These are phyloP conservation scores for Mungos mungo DNA, from an alignment of 2,113 vertebrate genomes.

Conservation along the genomic window DNA sequence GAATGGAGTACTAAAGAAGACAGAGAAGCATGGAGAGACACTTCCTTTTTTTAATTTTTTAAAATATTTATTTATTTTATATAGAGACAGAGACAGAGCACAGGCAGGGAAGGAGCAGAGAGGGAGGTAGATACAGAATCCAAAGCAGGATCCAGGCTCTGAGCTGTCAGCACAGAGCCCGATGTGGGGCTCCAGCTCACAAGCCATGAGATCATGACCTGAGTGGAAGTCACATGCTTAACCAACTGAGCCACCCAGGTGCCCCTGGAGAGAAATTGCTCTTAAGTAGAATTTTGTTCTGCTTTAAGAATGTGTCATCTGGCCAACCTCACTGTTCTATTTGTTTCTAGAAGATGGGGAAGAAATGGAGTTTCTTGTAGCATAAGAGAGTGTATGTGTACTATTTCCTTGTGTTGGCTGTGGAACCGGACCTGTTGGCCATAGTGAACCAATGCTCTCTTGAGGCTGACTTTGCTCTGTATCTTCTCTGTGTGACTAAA, in stretches of 20 bases:
- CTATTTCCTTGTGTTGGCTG: not conserved
- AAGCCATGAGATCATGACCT: no score
- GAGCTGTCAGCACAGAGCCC: no score
- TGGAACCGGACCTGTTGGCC: not conserved
- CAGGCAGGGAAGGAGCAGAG: no score
- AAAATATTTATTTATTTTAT: no score
- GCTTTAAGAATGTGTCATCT: not conserved
- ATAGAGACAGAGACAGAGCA: no score
- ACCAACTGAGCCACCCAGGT: no score
- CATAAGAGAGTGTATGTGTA: fast-evolving
- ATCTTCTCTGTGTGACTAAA: not conserved
- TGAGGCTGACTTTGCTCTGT: not conserved
- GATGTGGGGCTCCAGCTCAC: no score
- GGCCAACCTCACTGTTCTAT: not conserved
- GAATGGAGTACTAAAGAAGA: not conserved
- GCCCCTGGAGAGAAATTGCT: not conserved
- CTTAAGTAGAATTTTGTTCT: not conserved
- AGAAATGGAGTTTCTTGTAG: not conserved
- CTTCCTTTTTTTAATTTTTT: not conserved
- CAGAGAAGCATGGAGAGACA: not conserved
- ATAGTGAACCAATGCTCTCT: not conserved
- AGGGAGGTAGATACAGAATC: no score
- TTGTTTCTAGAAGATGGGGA: not conserved
- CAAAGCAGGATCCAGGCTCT: no score
- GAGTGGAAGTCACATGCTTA: no score